Percentiles rank a stretch among this genome's conserved stretches.
Evolutionary conservation across 2,888 invertebrate species (phyloP).

Genomic region (Galeruca laticollis): DNA sequence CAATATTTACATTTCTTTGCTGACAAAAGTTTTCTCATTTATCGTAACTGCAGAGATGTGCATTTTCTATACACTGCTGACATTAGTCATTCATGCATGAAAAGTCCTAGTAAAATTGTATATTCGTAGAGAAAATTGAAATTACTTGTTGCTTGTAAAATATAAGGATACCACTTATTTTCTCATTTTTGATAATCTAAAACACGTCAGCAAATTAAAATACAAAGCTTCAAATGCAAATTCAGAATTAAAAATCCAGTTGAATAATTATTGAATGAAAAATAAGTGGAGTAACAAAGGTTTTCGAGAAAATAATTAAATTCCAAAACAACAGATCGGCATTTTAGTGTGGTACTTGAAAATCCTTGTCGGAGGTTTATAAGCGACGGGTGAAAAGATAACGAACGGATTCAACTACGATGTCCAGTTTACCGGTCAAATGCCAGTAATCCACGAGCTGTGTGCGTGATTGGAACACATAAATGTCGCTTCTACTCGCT

Average conservation of each 20-base stretch:
- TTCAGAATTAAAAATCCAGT: too few species aligned
- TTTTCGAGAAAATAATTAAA: neutral
- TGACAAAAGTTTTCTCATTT: neutral
- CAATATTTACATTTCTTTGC: neutral
- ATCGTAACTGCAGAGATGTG: neutral
- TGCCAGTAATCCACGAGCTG: slow-evolving; percentile 45
- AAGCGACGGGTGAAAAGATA: slow-evolving; percentile 27
- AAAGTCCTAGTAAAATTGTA: neutral
- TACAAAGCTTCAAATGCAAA: too few species aligned
- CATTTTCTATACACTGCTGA: neutral
- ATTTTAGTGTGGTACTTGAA: neutral
- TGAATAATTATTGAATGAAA: neutral
- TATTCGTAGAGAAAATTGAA: neutral
- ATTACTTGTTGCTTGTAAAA: neutral
- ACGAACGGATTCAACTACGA: slow-evolving; percentile 36
- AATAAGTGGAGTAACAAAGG: neutral
- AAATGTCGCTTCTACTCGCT: slow-evolving; percentile 56
- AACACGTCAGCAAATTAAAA: too few species aligned
- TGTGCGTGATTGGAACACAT: slow-evolving; percentile 60
- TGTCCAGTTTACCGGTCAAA: slow-evolving; percentile 41
- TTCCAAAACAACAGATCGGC: neutral
- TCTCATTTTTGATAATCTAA: too few species aligned
- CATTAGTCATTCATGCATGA: neutral
- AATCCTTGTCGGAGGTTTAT: slow-evolving; percentile 23
- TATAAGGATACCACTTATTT: too few species aligned